Base-by-base conservation (phyloP, 2,888 invertebrate species). In the Lomographa bimaculata region DNA sequence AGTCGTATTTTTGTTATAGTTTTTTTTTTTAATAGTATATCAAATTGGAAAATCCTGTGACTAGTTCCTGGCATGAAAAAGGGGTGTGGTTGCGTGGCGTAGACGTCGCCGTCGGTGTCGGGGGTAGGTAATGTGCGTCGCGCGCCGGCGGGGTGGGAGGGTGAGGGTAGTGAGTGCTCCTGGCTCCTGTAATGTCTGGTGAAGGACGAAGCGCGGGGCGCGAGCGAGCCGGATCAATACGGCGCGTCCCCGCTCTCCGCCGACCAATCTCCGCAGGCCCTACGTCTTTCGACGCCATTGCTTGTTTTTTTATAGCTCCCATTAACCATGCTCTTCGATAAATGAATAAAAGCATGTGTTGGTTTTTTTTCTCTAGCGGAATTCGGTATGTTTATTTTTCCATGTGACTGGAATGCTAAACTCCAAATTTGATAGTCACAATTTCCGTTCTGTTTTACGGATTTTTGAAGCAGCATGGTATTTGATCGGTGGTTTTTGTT, bases 31-130 rank as follows among this genome's bases (percentile, higher is more conserved):
- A 64, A 73, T 76, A 63, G 71, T 63, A 58, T 59, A 66, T 72
- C 65, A 83, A 83, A 82, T 84, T 79, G 89, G 87, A 87, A 89
- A 86, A 84, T 80, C 86, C 87, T 82, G 71, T 89, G 89, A 87
- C 75, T 86, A 74, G 79, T 64, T 68, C 57, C 63, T 73, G 64
- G 78, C 60, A 71, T 79, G 76, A 72, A 78, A 79, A 82, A 83
- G 85, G 84, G 87, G 87, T 87, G 87, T 86, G 87, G 87, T 83
- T 76, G 78, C 64, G 74, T 76, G 67, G 64, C 3, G 64, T 70
- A 69, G 73, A 72, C 69, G 67, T 57, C 40, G 29, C 32, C 17
- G 41, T 7, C 25, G 40, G 37, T 32, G 42, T 27, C 33, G 44
- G 24, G 54, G 67, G 62, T 64, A 54, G 68, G 70, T 61, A 71